Evolutionary conservation across 2,797 vertebrate species (phyloP), one percentile per base, ranked within the genome.

Genomic region (Telmatherina bonti): DNA sequence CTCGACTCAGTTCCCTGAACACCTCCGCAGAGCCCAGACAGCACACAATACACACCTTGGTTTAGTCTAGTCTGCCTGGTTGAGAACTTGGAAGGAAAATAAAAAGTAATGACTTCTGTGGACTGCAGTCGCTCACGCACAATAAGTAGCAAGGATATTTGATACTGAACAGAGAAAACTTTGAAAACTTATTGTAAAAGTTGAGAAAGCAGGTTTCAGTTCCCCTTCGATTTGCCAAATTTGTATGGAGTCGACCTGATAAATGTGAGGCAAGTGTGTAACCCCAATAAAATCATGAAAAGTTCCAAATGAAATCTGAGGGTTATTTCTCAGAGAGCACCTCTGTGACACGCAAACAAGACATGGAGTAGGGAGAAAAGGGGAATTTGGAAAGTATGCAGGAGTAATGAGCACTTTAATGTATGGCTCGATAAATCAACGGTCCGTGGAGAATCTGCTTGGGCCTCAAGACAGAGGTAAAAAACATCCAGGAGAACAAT

Each of bases 401-500:
- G 84, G 88, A 86, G 89, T 92, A 94, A 94, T 93, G 91, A 93
- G 91, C 84, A 92, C 92, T 94, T 93, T 88, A 92, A 94, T 93
- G 93, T 91, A 94, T 88, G 93, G 93, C 88, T 93, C 92, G 90
- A 95, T 94, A 94, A 94, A 94, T 95, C 94, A 94, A 91, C 88
- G 87, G 88, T 88, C 93, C 89, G 38, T 85, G 78, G 74, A 94
- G 89, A 93, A 93, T 93, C 70, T 65, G 88, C 86, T 74, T 67
- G 86, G 89, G 91, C 89, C 88, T 88, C 83, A 80, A 91, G 93
- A 93, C 73, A 83, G 88, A 93, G 89, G 87, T 84, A 87, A 91
- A 35, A 91, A 81, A 92, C 89, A 91, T 92, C 92, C 91, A 91
- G 92, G 88, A 94, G 95, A 95, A 98, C 96, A 98, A 96, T 95